Conservation (phyloP, 2,113 vertebrate species). For the Rousettus leschenaultii region DNA sequence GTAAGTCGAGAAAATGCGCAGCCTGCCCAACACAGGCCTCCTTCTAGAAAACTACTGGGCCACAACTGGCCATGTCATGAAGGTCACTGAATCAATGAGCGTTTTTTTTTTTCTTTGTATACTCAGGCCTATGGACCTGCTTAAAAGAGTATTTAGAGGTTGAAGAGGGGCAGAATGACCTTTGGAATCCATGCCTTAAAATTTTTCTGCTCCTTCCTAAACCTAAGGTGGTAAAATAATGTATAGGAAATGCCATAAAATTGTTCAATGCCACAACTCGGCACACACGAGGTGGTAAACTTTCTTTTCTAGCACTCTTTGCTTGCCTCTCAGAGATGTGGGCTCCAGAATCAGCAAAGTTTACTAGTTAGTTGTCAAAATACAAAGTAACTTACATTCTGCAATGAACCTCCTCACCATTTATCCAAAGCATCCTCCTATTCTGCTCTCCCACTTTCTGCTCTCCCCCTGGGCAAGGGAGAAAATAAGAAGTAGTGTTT, state of each 20-base stretch:
- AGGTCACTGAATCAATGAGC: neutral
- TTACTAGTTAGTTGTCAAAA: neutral
- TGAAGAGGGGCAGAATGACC: neutral
- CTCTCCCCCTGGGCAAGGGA: neutral
- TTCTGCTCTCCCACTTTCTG: neutral
- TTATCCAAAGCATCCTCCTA: too few relatives aligned
- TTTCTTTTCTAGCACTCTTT: neutral
- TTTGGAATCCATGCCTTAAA: neutral
- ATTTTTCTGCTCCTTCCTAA: neutral
- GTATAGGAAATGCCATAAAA: neutral
- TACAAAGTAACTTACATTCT: neutral
- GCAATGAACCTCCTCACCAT: neutral
- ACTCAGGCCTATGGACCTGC: neutral
- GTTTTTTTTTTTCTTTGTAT: neutral
- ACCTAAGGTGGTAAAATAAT: neutral
- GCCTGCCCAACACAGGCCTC: neutral
- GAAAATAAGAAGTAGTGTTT: neutral
- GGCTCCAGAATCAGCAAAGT: neutral
- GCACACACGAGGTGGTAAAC: too few relatives aligned
- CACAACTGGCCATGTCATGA: neutral
- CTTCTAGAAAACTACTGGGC: neutral
- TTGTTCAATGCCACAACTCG: neutral
- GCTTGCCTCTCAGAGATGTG: neutral
- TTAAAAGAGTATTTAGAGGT: neutral
- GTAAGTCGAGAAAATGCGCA: fast-evolving